These are phyloP conservation scores for Cheilosia vernalis DNA, from an alignment of 2,888 invertebrate species.

Conservation along the genomic window DNA sequence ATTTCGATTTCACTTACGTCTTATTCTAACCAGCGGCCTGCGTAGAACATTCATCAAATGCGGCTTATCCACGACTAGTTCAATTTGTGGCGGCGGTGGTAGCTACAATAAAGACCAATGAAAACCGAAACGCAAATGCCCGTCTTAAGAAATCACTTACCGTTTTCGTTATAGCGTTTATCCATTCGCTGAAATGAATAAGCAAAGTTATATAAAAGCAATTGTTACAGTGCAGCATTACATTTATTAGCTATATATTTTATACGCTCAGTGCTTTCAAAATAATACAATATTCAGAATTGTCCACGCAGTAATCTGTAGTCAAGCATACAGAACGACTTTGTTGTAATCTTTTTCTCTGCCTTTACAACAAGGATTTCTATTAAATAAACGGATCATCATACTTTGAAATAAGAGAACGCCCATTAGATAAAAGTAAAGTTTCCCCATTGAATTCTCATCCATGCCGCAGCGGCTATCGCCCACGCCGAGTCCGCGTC, in stretches of 20 bases:
- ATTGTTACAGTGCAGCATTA: slow-evolving; percentile 23
- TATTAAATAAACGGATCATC: slow-evolving; percentile 67
- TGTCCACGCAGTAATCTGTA: slow-evolving; percentile 29
- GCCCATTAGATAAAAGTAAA: slow-evolving; percentile 69
- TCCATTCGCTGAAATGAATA: slow-evolving; percentile 87
- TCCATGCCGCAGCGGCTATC: not conserved
- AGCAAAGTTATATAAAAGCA: slow-evolving; percentile 61
- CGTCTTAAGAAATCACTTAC: slow-evolving; percentile 84
- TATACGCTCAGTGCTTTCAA: slow-evolving; percentile 18
- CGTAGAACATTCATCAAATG: slow-evolving; percentile 87
- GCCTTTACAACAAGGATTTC: slow-evolving; percentile 39
- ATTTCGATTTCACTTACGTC: slow-evolving; percentile 84
- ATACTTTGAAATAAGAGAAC: slow-evolving; percentile 67
- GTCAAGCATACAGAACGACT: slow-evolving; percentile 19
- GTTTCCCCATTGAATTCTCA: slow-evolving; percentile 58
- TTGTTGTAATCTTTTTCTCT: slow-evolving; percentile 6
- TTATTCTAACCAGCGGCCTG: slow-evolving; percentile 86
- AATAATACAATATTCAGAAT: slow-evolving; percentile 21
- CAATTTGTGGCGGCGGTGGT: slow-evolving; percentile 89
- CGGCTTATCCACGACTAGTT: slow-evolving; percentile 88
- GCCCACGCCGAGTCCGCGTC: slow-evolving; percentile 19
- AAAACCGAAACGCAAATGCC: slow-evolving; percentile 18
- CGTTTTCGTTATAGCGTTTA: slow-evolving; percentile 91
- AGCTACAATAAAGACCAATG: slow-evolving; percentile 83
- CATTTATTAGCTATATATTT: slow-evolving; percentile 5